These are phyloP conservation scores for Morpho helenor DNA, from an alignment of 2,888 invertebrate genomes.

Conservation along the genomic window DNA sequence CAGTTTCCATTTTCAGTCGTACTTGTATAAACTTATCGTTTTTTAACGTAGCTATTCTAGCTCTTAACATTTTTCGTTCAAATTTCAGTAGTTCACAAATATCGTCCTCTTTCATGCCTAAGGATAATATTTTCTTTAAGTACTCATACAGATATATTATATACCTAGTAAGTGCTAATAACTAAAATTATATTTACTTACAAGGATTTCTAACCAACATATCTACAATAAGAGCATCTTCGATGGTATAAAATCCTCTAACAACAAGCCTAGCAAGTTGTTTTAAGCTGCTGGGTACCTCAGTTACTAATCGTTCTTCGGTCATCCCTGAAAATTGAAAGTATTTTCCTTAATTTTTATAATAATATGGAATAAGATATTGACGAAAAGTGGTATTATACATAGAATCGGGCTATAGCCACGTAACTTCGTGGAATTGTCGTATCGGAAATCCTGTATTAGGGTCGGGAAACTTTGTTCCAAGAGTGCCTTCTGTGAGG, in stretches of 20 bases:
- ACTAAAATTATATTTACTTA: slow-evolving; percentile 49
- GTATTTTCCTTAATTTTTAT: no score
- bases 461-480: no score
- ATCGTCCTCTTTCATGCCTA: slow-evolving; percentile 93
- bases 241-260: slow-evolving; percentile 95
- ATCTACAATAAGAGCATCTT: slow-evolving; percentile 96
- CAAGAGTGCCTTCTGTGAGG: no score
- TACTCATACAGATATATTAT: background rate
- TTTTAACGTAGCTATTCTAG: slow-evolving; percentile 90
- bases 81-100: slow-evolving; percentile 94
- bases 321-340: slow-evolving; percentile 57
- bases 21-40: slow-evolving; percentile 97
- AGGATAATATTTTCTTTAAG: slow-evolving; percentile 19
- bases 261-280: slow-evolving; percentile 94
- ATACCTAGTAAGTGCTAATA: no score
- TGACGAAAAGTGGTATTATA: no score
- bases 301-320: slow-evolving; percentile 89
- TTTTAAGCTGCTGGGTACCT: slow-evolving; percentile 96
- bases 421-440: no score
- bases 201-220: slow-evolving; percentile 97
- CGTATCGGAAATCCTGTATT: no score
- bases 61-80: slow-evolving; percentile 95
- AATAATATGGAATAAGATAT: no score
- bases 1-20: slow-evolving; percentile 96
- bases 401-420: no score